A percentile compares a stretch with the other conserved stretches of the same genome.
Conservation (phyloP, 2,888 invertebrate genomes). For the Hypselothyrea guttata region DNA sequence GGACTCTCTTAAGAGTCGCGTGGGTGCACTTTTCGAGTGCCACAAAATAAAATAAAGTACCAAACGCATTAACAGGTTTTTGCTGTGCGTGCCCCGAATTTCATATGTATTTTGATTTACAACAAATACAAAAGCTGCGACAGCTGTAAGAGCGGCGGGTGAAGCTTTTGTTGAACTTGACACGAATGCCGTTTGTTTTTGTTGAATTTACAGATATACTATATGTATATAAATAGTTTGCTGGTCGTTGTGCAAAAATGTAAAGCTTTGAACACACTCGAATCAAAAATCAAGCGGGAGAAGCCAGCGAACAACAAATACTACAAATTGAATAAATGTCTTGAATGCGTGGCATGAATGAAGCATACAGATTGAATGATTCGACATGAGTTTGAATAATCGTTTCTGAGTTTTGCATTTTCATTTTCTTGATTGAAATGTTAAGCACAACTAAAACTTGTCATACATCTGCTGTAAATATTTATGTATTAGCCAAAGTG, state of each 20-base stretch:
- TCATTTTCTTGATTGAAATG: too few relatives aligned
- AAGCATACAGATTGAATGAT: not conserved
- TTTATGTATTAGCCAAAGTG: too few relatives aligned
- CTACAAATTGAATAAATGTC: slow-evolving; percentile 10
- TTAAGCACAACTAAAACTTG: too few relatives aligned
- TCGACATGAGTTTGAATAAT: too few relatives aligned
- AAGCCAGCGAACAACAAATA: slow-evolving; percentile 9
- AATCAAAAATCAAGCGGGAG: slow-evolving; percentile 35
- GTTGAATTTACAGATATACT: slow-evolving; percentile 27
- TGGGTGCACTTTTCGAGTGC: slow-evolving; percentile 57
- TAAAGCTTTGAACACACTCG: slow-evolving; percentile 57
- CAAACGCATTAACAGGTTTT: slow-evolving; percentile 72
- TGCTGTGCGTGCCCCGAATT: slow-evolving; percentile 65
- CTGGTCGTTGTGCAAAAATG: slow-evolving; percentile 64
- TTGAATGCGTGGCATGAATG: slow-evolving; percentile 13
- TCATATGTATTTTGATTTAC: slow-evolving; percentile 27
- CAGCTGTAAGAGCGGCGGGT: slow-evolving; percentile 50
- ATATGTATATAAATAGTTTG: slow-evolving; percentile 37
- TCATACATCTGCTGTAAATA: too few relatives aligned
- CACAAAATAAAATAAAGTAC: slow-evolving; percentile 8
- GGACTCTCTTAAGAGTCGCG: slow-evolving; percentile 34
- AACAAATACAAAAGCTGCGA: slow-evolving; percentile 30
- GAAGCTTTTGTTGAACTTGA: slow-evolving; percentile 75
- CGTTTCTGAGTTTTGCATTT: too few relatives aligned
- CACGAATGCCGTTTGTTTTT: slow-evolving; percentile 50